Percentiles rank a stretch among this genome's conserved stretches.
These are phyloP conservation scores for Cichladusa arquata DNA, from an alignment of 2,113 vertebrate genomes.

Conservation along the genomic window DNA sequence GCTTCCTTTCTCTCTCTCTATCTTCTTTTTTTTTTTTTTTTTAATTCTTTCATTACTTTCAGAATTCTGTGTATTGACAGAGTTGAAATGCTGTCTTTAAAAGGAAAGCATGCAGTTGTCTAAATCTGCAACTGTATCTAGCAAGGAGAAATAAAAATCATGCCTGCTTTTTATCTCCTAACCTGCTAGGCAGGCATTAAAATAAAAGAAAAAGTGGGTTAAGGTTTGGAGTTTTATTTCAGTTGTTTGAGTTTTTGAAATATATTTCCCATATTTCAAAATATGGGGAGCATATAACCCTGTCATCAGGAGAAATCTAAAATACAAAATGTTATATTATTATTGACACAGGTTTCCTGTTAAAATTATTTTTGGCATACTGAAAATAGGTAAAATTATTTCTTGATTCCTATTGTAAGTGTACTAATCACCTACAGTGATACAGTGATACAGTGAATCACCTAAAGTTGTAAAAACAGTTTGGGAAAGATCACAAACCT, in stretches of 20 bases:
- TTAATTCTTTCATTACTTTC: not conserved
- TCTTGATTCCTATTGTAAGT: not conserved
- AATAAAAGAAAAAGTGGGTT: not conserved
- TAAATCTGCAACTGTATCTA: not conserved
- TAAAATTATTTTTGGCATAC: not conserved
- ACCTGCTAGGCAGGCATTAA: not conserved
- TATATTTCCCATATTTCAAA: not conserved
- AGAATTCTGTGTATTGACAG: not conserved
- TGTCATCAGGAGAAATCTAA: not conserved
- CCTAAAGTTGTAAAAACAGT: not conserved
- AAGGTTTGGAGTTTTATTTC: accelerated
- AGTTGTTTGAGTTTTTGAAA: not conserved
- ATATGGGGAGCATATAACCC: not conserved
- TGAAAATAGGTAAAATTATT: not conserved
- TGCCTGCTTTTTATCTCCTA: not conserved
- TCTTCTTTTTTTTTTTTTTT: not conserved
- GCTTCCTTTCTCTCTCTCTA: not conserved
- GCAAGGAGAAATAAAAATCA: not conserved
- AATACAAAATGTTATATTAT: not conserved
- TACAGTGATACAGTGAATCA: not conserved
- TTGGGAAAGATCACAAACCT: not conserved
- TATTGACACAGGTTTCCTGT: not conserved
- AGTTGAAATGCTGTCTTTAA: not conserved
- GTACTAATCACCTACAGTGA: not conserved
- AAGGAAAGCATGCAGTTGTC: not conserved